Evolutionary conservation across 2,113 vertebrate genomes (phyloP), one percentile per base, ranked within the genome.

Genomic region (Lasiurus cinereus): DNA sequence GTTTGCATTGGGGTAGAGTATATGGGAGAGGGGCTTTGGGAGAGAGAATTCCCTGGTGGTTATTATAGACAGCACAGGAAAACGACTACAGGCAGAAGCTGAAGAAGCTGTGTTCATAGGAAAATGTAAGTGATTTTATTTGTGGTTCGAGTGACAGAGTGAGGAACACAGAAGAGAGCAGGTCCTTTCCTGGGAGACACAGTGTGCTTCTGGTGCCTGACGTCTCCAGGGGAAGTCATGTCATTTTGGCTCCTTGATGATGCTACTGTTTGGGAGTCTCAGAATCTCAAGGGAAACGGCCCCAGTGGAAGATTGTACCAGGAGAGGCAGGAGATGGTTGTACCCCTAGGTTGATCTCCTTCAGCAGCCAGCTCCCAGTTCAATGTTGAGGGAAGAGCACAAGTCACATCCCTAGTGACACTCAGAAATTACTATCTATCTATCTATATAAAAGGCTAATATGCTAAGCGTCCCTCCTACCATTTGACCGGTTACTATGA

Each of bases 261-360:
- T 14, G 10, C 15, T 52, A 12, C 8, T 46, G 4, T 67, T 77
- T 69, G 14, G 29, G 27, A 69, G 21, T n/a, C 43, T 48, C 3
- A n/a, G 2, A 2, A 56, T 78, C 48, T 80, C 39, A 59, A 66
- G 31, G 24, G 78, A 73, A 77, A 54, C 15, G 50, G 0, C 43
- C 5, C 36, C 6, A 52, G 0, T 76, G 27, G 52, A 62, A 6
- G 18, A 7, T 13, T 11, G 18, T 39, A 43, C 24, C 36, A 5
- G 0, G 29, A 56, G 27, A 77, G 3, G 0, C 9, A 64, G 29
- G 21, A 13, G 1, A 19, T 31, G 18, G 1, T 29, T 2, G 4
- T 3, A 12, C 7, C 48, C 33, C 31, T 43, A 19, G 5, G n/a
- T 31, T 39, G 33, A n/a, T 66, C 54, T 72, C 18, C 29, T 27